These are phyloP conservation scores for Luperina testacea DNA, from an alignment of 2,888 invertebrate genomes.

Conservation along the genomic window DNA sequence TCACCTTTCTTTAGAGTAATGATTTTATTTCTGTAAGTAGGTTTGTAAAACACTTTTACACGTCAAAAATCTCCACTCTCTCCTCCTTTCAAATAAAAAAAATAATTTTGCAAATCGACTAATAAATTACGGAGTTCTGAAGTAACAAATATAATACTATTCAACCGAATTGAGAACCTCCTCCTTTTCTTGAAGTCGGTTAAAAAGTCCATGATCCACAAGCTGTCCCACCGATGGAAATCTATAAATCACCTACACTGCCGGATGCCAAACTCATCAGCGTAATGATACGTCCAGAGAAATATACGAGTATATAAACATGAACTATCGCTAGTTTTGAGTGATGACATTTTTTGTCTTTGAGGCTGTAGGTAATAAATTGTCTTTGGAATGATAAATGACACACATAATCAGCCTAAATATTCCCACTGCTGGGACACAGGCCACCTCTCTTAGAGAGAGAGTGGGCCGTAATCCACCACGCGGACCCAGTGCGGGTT, in stretches of 20 bases:
- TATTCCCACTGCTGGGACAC: background rate
- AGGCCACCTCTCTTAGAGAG: background rate
- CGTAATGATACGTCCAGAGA: slow-evolving; percentile 27
- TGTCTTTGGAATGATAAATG: background rate
- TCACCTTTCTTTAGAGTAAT: too few relatives aligned
- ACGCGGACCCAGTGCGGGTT: too few relatives aligned
- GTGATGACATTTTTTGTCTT: slow-evolving; percentile 12
- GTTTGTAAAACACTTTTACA: too few relatives aligned
- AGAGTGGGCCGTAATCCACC: background rate
- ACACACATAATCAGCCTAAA: background rate
- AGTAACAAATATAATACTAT: too few relatives aligned
- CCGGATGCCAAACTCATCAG: slow-evolving; percentile 48
- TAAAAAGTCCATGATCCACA: background rate
- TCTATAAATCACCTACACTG: slow-evolving; percentile 41
- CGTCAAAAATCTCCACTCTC: too few relatives aligned
- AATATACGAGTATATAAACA: slow-evolving; percentile 1
- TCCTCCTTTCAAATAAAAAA: too few relatives aligned
- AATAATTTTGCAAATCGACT: too few relatives aligned
- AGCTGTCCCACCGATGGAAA: background rate
- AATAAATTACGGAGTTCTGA: too few relatives aligned
- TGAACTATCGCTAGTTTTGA: slow-evolving; percentile 22
- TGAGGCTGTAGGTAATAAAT: background rate
- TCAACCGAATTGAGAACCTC: too few relatives aligned
- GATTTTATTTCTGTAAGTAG: too few relatives aligned
- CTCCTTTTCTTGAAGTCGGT: too few relatives aligned